Evolutionary conservation across 2,888 invertebrate genomes (phyloP), one percentile per base, ranked within the genome.

Genomic region (Xanthorhoe designata): DNA sequence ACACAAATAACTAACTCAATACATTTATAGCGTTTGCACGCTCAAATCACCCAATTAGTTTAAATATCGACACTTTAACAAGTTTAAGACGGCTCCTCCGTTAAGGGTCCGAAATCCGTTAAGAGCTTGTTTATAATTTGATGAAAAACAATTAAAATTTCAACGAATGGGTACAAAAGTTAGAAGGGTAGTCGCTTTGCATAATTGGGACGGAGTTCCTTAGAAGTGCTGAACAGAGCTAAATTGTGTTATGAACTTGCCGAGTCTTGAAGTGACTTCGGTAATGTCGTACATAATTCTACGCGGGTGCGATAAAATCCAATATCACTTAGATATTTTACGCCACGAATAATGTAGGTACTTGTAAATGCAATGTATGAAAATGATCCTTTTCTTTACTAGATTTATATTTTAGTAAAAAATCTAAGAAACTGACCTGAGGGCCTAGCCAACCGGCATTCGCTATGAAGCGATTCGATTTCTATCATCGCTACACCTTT

Each of bases 101-200:
- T 45, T 17, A 62, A 65, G 56, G 45, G 52, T 50, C 49, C 50
- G 17, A 53, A 69, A 70, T 60, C 63, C 63, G 68, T 66, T 69
- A 66, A 65, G 57, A 58, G 54, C 67, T 69, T 70, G 73, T 68
- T 62, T 66, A 66, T 66, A 75, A 73, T 71, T 71, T 71, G 71
- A 69, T 72, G 57, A 70, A 69, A 75, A 76, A 71, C 72, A 72
- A 66, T 68, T 64, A 68, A 83, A 86, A 84, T 84, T 81, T 72
- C 81, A 83, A 80, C 79, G 79, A 82, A 81, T 82, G 81, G 81
- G 76, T 78, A 77, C 76, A 82, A 80, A 85, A 89, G 81, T 89
- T 86, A 79, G 77, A 80, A 87, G 79, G 67, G 70, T 52, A 76
- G 71, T 81, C 81, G 80, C 68, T 90, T 90, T 89, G 86, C 89